Percentiles rank a stretch among this genome's conserved stretches.
These are phyloP conservation scores for Corythornis cristatus DNA, from an alignment of 2,113 vertebrate genomes.

Conservation along the genomic window DNA sequence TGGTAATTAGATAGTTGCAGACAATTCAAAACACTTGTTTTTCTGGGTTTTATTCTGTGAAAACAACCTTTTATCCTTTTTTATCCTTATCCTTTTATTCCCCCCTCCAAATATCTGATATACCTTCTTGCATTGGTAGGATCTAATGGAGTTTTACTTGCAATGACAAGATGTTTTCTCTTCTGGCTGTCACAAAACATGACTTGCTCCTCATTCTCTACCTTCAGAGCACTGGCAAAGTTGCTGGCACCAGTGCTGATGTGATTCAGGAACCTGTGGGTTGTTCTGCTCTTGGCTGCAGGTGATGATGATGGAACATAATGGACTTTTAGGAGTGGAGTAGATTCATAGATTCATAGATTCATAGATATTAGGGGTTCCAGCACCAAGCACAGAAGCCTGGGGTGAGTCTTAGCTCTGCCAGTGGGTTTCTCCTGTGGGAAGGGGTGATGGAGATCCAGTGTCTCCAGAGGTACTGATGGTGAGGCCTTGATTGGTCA, in stretches of 20 bases:
- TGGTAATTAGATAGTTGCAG: background rate
- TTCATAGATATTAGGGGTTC: background rate
- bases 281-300: background rate
- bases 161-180: background rate
- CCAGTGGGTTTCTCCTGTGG: background rate
- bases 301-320: background rate
- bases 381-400: background rate
- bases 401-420: background rate
- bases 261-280: background rate
- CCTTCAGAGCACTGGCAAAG: background rate
- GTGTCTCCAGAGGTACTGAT: background rate
- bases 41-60: background rate
- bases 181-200: background rate
- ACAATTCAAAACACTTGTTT: background rate
- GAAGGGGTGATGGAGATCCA: background rate
- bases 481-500: background rate
- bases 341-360: background rate
- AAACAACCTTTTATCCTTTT: background rate
- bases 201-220: background rate
- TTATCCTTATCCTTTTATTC: too few species aligned
- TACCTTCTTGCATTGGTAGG: background rate
- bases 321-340: background rate
- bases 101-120: background rate
- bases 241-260: background rate
- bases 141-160: background rate